Evolutionary conservation across 1,140 invertebrate species (phyloP).

Genomic region (Bradynema listronoti): DNA sequence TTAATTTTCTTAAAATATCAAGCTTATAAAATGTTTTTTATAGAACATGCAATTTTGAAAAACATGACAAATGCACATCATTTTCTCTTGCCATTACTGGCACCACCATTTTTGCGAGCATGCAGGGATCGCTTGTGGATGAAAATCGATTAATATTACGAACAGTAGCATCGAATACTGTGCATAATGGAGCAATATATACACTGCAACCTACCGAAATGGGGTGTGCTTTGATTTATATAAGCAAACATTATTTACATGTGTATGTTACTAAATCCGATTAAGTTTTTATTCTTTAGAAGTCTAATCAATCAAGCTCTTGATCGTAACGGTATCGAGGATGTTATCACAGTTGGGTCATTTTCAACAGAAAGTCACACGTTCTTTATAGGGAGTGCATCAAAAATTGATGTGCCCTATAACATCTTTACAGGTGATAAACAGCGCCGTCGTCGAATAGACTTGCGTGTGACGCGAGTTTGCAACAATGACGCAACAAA

Average conservation of each 20-base stretch:
- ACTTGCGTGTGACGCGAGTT: slow-evolving; percentile 4
- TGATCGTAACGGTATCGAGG: not conserved
- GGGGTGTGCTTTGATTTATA: no score
- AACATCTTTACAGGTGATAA: not conserved
- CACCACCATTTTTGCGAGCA: not conserved
- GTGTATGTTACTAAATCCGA: no score
- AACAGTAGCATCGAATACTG: not conserved
- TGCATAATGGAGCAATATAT: no score
- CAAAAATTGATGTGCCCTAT: slow-evolving; percentile 10
- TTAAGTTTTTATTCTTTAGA: no score
- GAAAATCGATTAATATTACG: not conserved
- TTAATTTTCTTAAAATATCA: slow-evolving; percentile 1
- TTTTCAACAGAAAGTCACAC: not conserved
- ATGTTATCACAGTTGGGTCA: not conserved
- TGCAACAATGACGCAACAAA: slow-evolving; percentile 1
- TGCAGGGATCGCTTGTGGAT: not conserved
- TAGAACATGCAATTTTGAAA: slow-evolving; percentile 2
- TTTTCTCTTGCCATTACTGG: not conserved
- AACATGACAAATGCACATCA: not conserved
- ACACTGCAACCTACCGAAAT: no score
- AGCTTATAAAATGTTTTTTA: not conserved
- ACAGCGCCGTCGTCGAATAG: not conserved
- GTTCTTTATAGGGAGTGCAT: slow-evolving; percentile 4
- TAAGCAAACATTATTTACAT: no score
- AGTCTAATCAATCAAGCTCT: no score